Percentiles rank a stretch among this genome's conserved stretches.
Conservation (phyloP, 2,888 invertebrate genomes). For the Pammene aurita region DNA sequence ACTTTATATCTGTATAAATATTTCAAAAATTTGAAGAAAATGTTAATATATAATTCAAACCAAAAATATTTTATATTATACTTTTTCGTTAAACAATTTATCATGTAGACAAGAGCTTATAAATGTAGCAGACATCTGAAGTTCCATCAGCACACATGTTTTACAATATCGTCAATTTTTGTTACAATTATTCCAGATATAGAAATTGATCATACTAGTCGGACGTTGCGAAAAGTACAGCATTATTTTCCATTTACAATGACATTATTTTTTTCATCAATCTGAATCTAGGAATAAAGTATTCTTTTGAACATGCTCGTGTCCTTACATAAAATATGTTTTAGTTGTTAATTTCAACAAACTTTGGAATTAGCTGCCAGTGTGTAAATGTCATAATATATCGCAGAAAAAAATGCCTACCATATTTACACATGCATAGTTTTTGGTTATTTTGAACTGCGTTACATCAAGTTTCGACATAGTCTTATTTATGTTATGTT, state of each 20-base stretch:
- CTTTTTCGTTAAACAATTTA: not conserved
- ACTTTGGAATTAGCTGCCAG: too few relatives aligned
- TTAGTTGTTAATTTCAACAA: too few relatives aligned
- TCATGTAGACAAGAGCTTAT: slow-evolving; percentile 9
- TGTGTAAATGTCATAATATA: too few relatives aligned
- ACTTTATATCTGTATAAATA: slow-evolving; percentile 8
- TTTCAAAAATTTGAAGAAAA: slow-evolving; percentile 9
- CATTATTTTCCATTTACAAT: not conserved
- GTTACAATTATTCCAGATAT: not conserved
- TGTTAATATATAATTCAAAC: slow-evolving; percentile 8
- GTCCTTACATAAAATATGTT: too few relatives aligned
- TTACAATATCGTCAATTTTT: slow-evolving; percentile 2
- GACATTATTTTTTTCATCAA: too few relatives aligned
- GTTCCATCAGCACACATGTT: not conserved
- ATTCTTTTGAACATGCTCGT: too few relatives aligned
- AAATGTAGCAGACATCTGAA: not conserved
- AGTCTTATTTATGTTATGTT: too few relatives aligned
- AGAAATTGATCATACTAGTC: not conserved
- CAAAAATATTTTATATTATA: not conserved
- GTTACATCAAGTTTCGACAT: too few relatives aligned
- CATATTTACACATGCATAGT: too few relatives aligned
- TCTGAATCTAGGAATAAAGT: too few relatives aligned
- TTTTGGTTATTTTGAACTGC: too few relatives aligned
- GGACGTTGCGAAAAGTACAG: not conserved
- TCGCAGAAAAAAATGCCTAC: too few relatives aligned